phyloP scores from a whole-genome alignment of 1,140 invertebrate species.

The Lerema accius region DNA sequence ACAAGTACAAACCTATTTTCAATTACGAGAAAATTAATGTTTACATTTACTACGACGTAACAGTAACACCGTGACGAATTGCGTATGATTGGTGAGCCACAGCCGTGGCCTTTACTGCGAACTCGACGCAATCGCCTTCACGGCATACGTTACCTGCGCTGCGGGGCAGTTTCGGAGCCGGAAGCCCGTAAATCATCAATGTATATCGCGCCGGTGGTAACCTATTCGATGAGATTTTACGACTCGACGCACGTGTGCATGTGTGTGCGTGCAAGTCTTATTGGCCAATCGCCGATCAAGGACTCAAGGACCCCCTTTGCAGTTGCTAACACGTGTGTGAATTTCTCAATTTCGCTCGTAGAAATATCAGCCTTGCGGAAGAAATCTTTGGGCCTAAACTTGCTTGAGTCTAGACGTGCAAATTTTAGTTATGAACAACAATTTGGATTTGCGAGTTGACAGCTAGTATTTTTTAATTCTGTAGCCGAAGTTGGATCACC shows the following conservation, averaged over 20 bases:
- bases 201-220: constrained; percentile 1
- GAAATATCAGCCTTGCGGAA: background rate
- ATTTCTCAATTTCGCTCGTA: background rate
- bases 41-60: constrained; percentile 30
- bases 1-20: constrained; percentile 17
- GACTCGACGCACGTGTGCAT: constrained; percentile 13
- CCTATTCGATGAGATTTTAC: constrained; percentile 14
- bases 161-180: constrained; percentile 7
- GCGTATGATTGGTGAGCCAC: constrained; percentile 23
- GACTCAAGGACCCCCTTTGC: constrained; percentile 19
- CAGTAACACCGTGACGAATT: constrained; percentile 33
- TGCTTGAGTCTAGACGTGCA: background rate
- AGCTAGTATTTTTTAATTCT: constrained; percentile 12
- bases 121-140: constrained; percentile 14
- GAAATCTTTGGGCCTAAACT: constrained; percentile 1
- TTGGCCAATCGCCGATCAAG: constrained; percentile 26
- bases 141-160: constrained; percentile 25
- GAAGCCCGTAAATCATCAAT: constrained; percentile 14
- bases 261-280: constrained; percentile 15
- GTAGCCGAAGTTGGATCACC: constrained; percentile 2
- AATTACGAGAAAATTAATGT: constrained; percentile 21
- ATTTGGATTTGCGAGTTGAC: constrained; percentile 28
- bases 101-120: constrained; percentile 27
- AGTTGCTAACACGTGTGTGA: background rate
- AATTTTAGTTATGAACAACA: background rate